phyloP scores from a whole-genome alignment of 1,140 invertebrate species.

The Lutraria rhynchaena region DNA sequence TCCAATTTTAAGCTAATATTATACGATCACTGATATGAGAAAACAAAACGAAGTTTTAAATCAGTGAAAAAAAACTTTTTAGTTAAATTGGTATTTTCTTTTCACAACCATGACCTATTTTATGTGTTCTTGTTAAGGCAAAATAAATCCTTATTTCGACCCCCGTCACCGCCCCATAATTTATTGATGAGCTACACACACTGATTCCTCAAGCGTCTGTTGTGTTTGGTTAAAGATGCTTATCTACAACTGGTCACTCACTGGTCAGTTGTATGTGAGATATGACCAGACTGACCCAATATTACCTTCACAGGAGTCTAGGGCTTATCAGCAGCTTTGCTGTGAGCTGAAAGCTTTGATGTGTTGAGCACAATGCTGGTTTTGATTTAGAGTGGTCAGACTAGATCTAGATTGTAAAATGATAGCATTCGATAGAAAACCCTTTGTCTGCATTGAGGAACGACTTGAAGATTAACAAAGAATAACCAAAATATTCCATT shows the following conservation, averaged over 20 bases:
- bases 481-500: neutral
- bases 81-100: too few species aligned
- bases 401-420: neutral
- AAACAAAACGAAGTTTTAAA: too few species aligned
- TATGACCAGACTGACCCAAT: slow-evolving; percentile 49
- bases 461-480: neutral
- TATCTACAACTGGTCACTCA: slow-evolving; percentile 35
- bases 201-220: neutral
- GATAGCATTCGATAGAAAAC: slow-evolving; percentile 14
- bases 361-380: slow-evolving; percentile 16
- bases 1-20: too few species aligned
- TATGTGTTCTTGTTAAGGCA: too few species aligned
- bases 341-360: slow-evolving; percentile 34
- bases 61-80: too few species aligned
- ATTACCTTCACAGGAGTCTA: slow-evolving; percentile 11
- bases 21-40: too few species aligned
- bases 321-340: slow-evolving; percentile 53
- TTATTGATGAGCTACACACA: too few species aligned
- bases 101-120: too few species aligned
- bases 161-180: too few species aligned
- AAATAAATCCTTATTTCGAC: too few species aligned
- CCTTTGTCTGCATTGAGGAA: slow-evolving; percentile 3
- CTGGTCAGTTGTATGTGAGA: slow-evolving; percentile 30
- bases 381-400: slow-evolving; percentile 16
- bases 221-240: neutral